Conservation (phyloP, 2,797 vertebrate species). For the Danio choprae region DNA sequence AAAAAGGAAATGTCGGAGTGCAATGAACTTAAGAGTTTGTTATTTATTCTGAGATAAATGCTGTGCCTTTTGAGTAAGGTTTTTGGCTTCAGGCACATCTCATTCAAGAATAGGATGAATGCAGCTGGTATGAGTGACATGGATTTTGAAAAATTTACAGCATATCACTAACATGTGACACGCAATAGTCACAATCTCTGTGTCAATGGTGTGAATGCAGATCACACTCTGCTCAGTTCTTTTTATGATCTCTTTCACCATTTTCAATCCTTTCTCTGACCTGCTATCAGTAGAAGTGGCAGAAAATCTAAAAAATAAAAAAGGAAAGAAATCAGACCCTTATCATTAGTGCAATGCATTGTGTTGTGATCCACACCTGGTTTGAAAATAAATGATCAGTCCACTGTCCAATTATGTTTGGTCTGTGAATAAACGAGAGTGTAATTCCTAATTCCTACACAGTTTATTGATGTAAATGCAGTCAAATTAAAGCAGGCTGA, state of each 20-base stretch:
- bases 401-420: conserved; percentile 39
- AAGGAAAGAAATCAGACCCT: not conserved
- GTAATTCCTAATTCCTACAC: conserved; percentile 28
- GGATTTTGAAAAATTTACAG: too few species aligned
- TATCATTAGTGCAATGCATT: not conserved
- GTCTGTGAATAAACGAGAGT: conserved; percentile 28
- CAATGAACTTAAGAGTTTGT: not conserved
- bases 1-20: too few species aligned
- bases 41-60: not conserved
- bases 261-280: not conserved
- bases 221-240: not conserved
- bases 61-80: not conserved
- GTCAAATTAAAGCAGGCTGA: conserved; percentile 26
- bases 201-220: not conserved
- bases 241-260: not conserved
- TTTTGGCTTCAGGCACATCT: not conserved
- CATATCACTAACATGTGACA: too few species aligned
- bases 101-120: too few species aligned
- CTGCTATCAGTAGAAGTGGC: not conserved
- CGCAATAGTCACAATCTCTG: not conserved
- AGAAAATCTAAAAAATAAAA: not conserved
- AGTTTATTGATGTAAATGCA: conserved; percentile 28
- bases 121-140: too few species aligned
- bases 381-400: conserved; percentile 27
- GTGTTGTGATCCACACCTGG: conserved; percentile 15